A percentile compares a stretch with the other conserved stretches of the same genome.
Evolutionary conservation across 2,797 vertebrate species (phyloP).

Genomic region (Pipistrellus nathusii): DNA sequence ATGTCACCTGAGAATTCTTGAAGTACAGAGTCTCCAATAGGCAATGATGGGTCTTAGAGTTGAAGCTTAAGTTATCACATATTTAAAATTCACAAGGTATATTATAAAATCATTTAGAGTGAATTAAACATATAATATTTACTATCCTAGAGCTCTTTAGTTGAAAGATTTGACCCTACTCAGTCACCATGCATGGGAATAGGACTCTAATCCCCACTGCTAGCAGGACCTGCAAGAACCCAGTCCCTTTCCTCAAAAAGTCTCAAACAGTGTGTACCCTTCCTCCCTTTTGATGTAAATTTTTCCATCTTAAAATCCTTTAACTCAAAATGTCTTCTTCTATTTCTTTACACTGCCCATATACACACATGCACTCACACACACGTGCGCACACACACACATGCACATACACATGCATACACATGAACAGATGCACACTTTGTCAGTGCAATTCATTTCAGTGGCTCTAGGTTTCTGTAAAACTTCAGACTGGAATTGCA

Average conservation of each 20-base stretch:
- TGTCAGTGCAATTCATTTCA: not conserved
- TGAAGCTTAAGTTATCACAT: not conserved
- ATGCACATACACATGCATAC: too few relatives aligned
- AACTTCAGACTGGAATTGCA: not conserved
- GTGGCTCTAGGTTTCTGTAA: slow-evolving; percentile 33
- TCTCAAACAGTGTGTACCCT: not conserved
- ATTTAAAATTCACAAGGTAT: not conserved
- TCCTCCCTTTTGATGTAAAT: not conserved
- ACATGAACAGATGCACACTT: not conserved
- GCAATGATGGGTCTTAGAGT: not conserved
- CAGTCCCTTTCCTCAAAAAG: not conserved
- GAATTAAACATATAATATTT: not conserved
- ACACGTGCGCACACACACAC: too few relatives aligned
- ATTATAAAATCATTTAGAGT: not conserved
- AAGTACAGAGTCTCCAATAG: not conserved
- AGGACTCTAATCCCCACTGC: not conserved
- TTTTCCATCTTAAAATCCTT: slow-evolving; percentile 39
- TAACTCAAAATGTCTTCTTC: not conserved
- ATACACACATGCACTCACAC: not conserved
- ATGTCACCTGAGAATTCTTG: not conserved
- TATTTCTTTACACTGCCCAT: not conserved
- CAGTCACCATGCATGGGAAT: not conserved
- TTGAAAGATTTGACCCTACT: not conserved
- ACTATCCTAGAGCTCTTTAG: not conserved
- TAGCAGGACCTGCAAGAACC: not conserved